A percentile compares a stretch with the other conserved stretches of the same genome.
phyloP scores from a whole-genome alignment of 2,888 invertebrate species.

The Athalia circularis region DNA sequence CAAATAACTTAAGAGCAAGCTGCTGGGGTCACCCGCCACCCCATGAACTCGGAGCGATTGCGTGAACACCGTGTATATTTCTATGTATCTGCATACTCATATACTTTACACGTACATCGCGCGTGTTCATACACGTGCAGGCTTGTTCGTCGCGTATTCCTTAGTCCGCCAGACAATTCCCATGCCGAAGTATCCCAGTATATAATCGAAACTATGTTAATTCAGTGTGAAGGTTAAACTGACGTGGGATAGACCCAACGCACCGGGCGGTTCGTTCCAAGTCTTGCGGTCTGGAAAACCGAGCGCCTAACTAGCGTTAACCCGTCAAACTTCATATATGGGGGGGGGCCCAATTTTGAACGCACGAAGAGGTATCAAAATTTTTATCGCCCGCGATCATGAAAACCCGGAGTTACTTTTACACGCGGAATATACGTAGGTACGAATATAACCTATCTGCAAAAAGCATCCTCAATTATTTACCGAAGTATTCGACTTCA shows the following conservation, averaged over 20 bases:
- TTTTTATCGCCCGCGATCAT: too few species aligned
- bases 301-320: too few species aligned
- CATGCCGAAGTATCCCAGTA: conserved; percentile 23
- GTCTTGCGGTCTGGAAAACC: neutral
- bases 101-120: too few species aligned
- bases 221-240: conserved; percentile 1
- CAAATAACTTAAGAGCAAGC: conserved; percentile 14
- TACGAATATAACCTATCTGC: neutral
- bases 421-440: neutral
- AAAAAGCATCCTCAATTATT: conserved; percentile 14
- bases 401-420: neutral
- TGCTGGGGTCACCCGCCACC: neutral
- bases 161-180: conserved; percentile 24
- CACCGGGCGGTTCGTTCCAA: neutral
- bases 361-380: too few species aligned
- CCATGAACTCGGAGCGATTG: too few species aligned
- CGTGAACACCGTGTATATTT: too few species aligned
- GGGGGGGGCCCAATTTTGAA: too few species aligned
- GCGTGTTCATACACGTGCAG: too few species aligned
- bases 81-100: too few species aligned
- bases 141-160: neutral
- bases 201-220: conserved; percentile 40
- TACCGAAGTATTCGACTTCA: conserved; percentile 29
- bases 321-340: too few species aligned
- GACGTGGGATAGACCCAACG: neutral